phyloP scores from a whole-genome alignment of 2,888 invertebrate genomes.

The Linnaemya vulpina region DNA sequence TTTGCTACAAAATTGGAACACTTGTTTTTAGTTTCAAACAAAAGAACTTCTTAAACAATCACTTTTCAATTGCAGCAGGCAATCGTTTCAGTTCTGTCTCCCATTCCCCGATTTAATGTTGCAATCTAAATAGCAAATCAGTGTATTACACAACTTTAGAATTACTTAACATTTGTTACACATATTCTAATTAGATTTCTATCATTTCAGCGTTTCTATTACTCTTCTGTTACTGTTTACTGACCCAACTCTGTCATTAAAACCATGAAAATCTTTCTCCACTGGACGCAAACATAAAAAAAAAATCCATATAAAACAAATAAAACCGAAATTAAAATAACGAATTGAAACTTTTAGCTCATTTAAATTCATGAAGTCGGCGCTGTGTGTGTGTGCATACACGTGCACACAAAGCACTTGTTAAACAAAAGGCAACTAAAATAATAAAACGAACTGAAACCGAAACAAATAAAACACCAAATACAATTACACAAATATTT shows the following conservation, averaged over 20 bases:
- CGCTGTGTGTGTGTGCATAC: constrained; percentile 31
- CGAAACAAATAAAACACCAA: constrained; percentile 59
- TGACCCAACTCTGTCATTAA: constrained; percentile 55
- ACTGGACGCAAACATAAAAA: constrained; percentile 24
- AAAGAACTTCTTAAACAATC: background rate
- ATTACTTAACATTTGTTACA: constrained; percentile 64
- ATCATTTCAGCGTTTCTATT: constrained; percentile 53
- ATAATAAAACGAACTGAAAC: constrained; percentile 26
- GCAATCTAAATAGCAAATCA: constrained; percentile 58
- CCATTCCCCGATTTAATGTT: constrained; percentile 16
- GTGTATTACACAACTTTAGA: constrained; percentile 55
- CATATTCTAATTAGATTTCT: constrained; percentile 69
- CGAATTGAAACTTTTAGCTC: constrained; percentile 69
- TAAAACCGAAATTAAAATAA: constrained; percentile 59
- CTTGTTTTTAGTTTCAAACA: constrained; percentile 12
- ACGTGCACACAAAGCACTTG: constrained; percentile 25
- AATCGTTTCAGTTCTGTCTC: background rate
- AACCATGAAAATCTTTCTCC: constrained; percentile 53
- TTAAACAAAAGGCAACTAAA: constrained; percentile 31
- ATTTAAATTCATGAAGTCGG: constrained; percentile 75
- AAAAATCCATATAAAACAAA: constrained; percentile 28
- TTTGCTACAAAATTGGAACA: background rate
- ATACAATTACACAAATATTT: constrained; percentile 70
- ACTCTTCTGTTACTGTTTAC: constrained; percentile 11
- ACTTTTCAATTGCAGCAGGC: background rate